phyloP scores from a whole-genome alignment of 2,797 vertebrate genomes.

The Phrynocephalus guinanensis region DNA sequence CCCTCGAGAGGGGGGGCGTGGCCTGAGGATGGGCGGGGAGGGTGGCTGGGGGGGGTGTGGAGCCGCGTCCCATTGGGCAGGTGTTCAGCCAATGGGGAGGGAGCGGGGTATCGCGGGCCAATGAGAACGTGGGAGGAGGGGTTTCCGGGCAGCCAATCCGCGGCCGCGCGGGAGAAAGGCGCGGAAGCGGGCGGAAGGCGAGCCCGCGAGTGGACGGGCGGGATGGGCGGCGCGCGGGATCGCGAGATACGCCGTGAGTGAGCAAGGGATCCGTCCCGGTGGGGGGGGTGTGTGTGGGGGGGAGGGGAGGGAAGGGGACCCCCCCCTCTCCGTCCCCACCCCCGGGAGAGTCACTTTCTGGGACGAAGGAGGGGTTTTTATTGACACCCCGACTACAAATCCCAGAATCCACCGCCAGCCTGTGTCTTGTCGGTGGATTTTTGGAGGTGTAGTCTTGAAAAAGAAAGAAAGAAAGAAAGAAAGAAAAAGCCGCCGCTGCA shows the following conservation, averaged over 20 bases:
- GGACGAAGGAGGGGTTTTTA: too few species aligned
- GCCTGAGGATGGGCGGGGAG: background rate
- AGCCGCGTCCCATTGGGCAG: background rate
- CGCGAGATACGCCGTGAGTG: slow-evolving; percentile 30
- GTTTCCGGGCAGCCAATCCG: background rate
- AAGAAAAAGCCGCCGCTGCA: too few species aligned
- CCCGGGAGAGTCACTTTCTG: background rate
- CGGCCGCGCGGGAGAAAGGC: background rate
- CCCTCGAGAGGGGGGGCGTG: background rate
- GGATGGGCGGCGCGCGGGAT: background rate
- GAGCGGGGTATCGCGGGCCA: background rate
- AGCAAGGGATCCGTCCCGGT: accelerated
- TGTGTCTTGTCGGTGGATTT: background rate
- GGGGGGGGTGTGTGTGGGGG: too few species aligned
- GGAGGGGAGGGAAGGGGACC: too few species aligned
- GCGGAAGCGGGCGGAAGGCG: background rate
- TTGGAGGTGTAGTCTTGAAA: background rate
- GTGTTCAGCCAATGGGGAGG: background rate
- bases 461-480: too few species aligned
- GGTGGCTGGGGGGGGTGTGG: background rate
- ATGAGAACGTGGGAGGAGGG: background rate
- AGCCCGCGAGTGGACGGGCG: too few species aligned
- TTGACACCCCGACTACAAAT: background rate
- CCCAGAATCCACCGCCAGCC: background rate
- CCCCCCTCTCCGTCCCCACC: too few species aligned